Conservation (phyloP, 1,140 invertebrate genomes). For the Drosophila melanica region DNA sequence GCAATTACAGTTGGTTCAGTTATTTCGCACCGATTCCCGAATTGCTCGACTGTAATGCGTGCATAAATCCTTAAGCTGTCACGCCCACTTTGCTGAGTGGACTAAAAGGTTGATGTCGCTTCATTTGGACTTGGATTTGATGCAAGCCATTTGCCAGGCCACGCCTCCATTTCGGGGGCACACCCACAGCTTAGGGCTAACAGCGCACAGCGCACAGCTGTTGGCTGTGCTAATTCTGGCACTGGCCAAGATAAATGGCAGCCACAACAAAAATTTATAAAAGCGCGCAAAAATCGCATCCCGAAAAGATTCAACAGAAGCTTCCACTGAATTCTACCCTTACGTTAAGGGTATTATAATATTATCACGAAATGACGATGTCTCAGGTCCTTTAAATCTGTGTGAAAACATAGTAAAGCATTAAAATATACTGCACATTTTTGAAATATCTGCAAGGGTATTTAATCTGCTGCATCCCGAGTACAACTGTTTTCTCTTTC, state of each 20-base stretch:
- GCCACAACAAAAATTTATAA: conserved; percentile 50
- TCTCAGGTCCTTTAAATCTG: too few relatives aligned
- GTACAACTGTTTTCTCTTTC: neutral
- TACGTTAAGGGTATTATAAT: too few relatives aligned
- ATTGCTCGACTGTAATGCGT: neutral
- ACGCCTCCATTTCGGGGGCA: conserved; percentile 41
- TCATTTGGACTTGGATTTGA: conserved; percentile 44
- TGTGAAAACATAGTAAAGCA: too few relatives aligned
- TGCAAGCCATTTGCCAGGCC: conserved; percentile 53
- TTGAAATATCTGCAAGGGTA: too few relatives aligned
- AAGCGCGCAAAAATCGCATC: conserved; percentile 22
- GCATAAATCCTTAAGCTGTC: conserved; percentile 12
- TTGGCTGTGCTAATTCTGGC: conserved; percentile 58
- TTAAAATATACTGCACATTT: too few relatives aligned
- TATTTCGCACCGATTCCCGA: conserved; percentile 8
- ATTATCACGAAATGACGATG: too few relatives aligned
- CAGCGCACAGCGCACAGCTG: conserved; percentile 19
- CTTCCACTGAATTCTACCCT: neutral
- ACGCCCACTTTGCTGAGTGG: conserved; percentile 2
- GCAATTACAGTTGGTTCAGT: conserved; percentile 58
- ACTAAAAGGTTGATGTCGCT: conserved; percentile 48
- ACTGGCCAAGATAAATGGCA: conserved; percentile 65
- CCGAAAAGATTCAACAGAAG: conserved; percentile 15
- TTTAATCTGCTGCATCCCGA: too few relatives aligned
- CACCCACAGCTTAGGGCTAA: conserved; percentile 40